Percentiles rank a stretch among this genome's conserved stretches.
Evolutionary conservation across 2,113 vertebrate genomes (phyloP).

Genomic region (Rhegmatorhina hoffmannsi): DNA sequence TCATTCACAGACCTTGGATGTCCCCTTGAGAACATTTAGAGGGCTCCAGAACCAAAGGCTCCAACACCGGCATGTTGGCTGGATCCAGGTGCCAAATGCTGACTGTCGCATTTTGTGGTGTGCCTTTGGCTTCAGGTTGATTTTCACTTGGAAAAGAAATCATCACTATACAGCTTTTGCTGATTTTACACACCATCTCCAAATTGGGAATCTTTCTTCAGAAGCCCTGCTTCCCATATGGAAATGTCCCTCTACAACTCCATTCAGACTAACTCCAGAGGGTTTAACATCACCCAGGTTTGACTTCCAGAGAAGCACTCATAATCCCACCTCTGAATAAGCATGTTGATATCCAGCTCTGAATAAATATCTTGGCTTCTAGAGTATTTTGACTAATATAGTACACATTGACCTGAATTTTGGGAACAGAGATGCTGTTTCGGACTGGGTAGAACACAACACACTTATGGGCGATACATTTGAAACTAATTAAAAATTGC

Average conservation of each 20-base stretch:
- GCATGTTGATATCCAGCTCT: neutral
- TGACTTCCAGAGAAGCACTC: neutral
- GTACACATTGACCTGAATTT: neutral
- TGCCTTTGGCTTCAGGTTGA: neutral
- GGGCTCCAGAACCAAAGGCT: neutral
- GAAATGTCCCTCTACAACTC: neutral
- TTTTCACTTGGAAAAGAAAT: neutral
- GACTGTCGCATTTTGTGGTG: neutral
- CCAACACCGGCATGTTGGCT: neutral
- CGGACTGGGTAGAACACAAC: neutral
- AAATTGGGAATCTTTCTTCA: neutral
- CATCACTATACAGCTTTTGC: neutral
- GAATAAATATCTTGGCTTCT: neutral
- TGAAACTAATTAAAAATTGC: neutral
- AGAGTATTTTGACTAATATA: conserved; percentile 20
- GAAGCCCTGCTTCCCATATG: neutral
- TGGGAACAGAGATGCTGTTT: neutral
- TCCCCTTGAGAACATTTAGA: neutral
- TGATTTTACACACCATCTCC: neutral
- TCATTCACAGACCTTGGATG: neutral
- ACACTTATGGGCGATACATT: neutral
- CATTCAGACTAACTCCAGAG: neutral
- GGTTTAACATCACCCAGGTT: neutral
- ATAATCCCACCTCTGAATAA: neutral
- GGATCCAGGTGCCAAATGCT: neutral